Base-by-base conservation (phyloP, 2,797 vertebrate species). In the Mus spretus region DNA sequence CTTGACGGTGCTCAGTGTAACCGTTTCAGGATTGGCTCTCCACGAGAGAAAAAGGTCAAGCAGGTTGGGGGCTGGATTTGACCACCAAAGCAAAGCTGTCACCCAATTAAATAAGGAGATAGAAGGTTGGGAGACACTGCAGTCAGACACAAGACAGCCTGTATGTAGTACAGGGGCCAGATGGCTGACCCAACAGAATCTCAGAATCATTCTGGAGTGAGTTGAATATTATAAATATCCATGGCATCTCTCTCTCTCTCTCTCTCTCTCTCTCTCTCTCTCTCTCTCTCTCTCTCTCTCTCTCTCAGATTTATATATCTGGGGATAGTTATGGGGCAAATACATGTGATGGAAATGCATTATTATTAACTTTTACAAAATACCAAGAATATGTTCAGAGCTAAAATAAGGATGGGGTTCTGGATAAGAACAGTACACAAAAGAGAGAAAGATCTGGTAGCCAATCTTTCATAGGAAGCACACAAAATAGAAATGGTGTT, bases 181-280 rank as follows among this genome's bases (percentile, higher is more conserved):
- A 96, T 96, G 96, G 91, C 93, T 97, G 97, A 90, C 96, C 97
- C 92, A 96, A 93, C 93, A 95, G 96, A 93, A 81, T 92, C 90
- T 55, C 70, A 94, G 83, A 96, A 89, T 91, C 82, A 53, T 84
- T 97, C 83, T 80, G 77, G 87, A 97, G 91, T 89, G 92, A 97
- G 89, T 92, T 82, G 95, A 91, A 91, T 40, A 24, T 81, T 89
- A 97, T 92, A 96, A 97, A 93, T 89, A 98, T 79, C 80, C 67
- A 3, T 0, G 19, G 44, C 37, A 15, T 40, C 5, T 12, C 4
- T 4, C n/a, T 80, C 88, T 81, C 50, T 77, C 65, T 11, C 85
- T 59, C 31, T n/a, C n/a, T 15, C 57, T 83, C 59, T 61, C 55
- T 82, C 22, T 87, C 90, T 26, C 10, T 83, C 59, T 84, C 86